Evolutionary conservation across 2,888 invertebrate species (phyloP), one percentile per base, ranked within the genome.

Genomic region (Dorcus hopei): DNA sequence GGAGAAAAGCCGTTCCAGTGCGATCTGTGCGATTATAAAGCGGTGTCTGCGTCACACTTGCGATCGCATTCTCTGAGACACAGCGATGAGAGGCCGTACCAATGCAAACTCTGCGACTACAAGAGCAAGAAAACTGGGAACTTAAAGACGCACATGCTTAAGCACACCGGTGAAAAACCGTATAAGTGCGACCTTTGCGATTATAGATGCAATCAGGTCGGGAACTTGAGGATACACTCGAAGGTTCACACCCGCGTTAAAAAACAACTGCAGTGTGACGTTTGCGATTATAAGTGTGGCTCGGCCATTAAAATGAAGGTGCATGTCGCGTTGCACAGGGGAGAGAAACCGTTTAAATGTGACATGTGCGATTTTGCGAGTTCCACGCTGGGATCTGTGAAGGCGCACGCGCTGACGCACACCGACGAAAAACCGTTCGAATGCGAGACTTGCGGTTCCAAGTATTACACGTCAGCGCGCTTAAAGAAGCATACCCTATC

Each of bases 391-490:
- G 23, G 14, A 19, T 45, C 45, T 3, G 9, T 45, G 45, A 16
- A 8, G 9, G 45, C 23, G 16, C 93, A 93, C 70, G 86, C 86
- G 75, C 86, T 88, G 71, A 90, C 88, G 58, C 91, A 92, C 78
- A 83, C 84, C 41, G 82, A 84, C 59, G 82, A 84, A 54, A 85
- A 84, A 65, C 82, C 83, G 56, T 88, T 81, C 72, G 70, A 80
- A 23, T 87, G 87, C 77, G 80, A 85, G 58, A 77, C 82, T 54
- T 94, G 94, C 74, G 84, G 85, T 16, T 91, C 92, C 74, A 82
- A 67, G 73, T 50, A 33, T 14, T 33, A 16, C 9, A 38, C 16
- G 9, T n/a, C 26, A 14, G 9, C 26, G 9, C 26, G 39, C n/a
- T 23, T 50, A 39, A 50, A 16, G 14, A 43, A 26, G 26, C 53